Evolutionary conservation across 2,113 vertebrate genomes (phyloP).

Genomic region (Halcyon malimbica): DNA sequence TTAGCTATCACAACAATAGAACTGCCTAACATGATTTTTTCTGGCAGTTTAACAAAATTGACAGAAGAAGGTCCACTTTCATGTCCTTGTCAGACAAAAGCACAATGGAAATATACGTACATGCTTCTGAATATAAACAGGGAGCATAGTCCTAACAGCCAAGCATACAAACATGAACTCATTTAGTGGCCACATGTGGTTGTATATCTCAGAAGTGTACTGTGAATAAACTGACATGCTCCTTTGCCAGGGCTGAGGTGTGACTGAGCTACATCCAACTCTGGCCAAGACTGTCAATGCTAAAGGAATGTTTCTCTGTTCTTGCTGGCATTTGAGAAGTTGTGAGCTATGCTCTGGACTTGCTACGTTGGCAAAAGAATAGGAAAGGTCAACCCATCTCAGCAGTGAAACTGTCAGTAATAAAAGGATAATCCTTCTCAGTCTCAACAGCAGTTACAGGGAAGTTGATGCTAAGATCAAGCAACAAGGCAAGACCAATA

Average conservation of each 20-base stretch:
- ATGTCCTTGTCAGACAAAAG: neutral
- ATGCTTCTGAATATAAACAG: neutral
- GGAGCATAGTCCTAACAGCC: neutral
- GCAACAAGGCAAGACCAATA: slow-evolving; percentile 14
- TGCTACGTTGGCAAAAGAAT: neutral
- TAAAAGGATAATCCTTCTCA: slow-evolving; percentile 40
- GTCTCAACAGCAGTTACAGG: slow-evolving; percentile 4
- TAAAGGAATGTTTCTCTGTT: neutral
- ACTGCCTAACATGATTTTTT: neutral
- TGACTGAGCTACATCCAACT: neutral
- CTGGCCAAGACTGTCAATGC: neutral
- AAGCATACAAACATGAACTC: neutral
- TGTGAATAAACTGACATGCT: neutral
- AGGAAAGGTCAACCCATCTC: slow-evolving; percentile 21
- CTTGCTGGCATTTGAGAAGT: slow-evolving; percentile 40
- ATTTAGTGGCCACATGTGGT: neutral
- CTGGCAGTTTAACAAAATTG: neutral
- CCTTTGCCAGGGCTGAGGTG: neutral
- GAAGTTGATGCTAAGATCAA: slow-evolving; percentile 22
- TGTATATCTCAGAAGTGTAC: neutral
- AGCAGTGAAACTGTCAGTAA: slow-evolving; percentile 34
- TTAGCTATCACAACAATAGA: neutral
- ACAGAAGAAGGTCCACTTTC: neutral
- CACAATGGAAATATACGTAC: neutral
- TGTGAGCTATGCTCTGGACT: slow-evolving; percentile 24